Evolutionary conservation across 1,140 invertebrate genomes (phyloP), one percentile per base, ranked within the genome.

Genomic region (Caenorhabditis remanei): DNA sequence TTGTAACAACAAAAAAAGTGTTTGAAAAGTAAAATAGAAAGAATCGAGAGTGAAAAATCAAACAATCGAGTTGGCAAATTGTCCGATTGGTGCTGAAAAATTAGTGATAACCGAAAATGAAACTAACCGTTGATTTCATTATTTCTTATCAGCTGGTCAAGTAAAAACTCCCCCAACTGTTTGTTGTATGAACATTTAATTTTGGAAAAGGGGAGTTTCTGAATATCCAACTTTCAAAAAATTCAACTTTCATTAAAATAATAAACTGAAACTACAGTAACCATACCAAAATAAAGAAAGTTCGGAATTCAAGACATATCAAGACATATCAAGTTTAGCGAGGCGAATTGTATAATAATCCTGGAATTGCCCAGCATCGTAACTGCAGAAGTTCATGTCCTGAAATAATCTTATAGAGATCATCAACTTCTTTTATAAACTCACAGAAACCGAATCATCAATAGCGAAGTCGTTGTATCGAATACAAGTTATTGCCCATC

Each of bases 341-440:
- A 86, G 71, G 40, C 85, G 85, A 19, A 86, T 83, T n/a, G 71
- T 71, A 21, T 58, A 86, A 32, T 83, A 4, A 16, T 83, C 40
- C 3, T 43, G 7, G 14, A 46, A 19, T 13, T n/a, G 9, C 19
- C 9, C 19, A 24, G 71, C 50, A 46, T 56, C 61, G 75, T 86
- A 86, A 43, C 43, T 55, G 32, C 85, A 86, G 85, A 86, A 86
- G 55, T 86, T 86, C 53, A 75, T 83, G 24, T 86, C 85, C 85
- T 86, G 32, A 48, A 86, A 48, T 11, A 46, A 48, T 46, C 48
- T 21, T 79, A 4, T 40, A 43, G 32, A 14, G 79, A 6, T 6
- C 11, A 21, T 19, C 0, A 8, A n/a, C 1, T 67, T n/a, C n/a
- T 71, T 19, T 2, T 9, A 46, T 4, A 19, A 11, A n/a, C 14